Evolutionary conservation across 2,888 invertebrate genomes (phyloP).

Genomic region (Cosmorhoe ocellata): DNA sequence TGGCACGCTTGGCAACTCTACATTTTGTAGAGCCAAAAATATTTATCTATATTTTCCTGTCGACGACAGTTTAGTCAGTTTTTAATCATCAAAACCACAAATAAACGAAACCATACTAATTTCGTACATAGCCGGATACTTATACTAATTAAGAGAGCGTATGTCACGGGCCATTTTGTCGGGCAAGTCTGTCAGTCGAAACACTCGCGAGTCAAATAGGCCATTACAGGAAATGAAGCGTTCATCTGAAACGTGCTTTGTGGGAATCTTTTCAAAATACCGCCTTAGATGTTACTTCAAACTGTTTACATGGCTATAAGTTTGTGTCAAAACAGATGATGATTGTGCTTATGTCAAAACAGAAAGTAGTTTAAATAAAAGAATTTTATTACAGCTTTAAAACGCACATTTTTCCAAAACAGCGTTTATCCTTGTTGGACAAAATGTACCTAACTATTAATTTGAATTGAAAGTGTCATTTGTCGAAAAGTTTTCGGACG

Average conservation of each 20-base stretch:
- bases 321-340: constrained; percentile 35
- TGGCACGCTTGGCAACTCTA: no score
- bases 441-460: no score
- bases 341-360: constrained; percentile 32
- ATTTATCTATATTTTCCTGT: not conserved
- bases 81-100: constrained; percentile 21
- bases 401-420: no score
- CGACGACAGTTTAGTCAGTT: constrained; percentile 15
- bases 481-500: no score
- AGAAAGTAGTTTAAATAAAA: constrained; percentile 8
- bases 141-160: constrained; percentile 74
- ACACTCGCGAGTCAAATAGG: constrained; percentile 51
- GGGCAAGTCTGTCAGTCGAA: constrained; percentile 48
- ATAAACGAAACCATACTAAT: constrained; percentile 36
- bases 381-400: not conserved
- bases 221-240: constrained; percentile 65
- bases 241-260: constrained; percentile 56
- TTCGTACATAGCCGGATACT: constrained; percentile 63
- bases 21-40: no score
- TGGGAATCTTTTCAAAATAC: constrained; percentile 59
- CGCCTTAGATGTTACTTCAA: constrained; percentile 38
- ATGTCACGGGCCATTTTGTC: constrained; percentile 65
- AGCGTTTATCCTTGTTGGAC: no score
- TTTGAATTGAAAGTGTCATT: no score
- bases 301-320: constrained; percentile 28